These are phyloP conservation scores for Ophioninae sp. DNA, from an alignment of 2,888 invertebrate species.

Conservation along the genomic window DNA sequence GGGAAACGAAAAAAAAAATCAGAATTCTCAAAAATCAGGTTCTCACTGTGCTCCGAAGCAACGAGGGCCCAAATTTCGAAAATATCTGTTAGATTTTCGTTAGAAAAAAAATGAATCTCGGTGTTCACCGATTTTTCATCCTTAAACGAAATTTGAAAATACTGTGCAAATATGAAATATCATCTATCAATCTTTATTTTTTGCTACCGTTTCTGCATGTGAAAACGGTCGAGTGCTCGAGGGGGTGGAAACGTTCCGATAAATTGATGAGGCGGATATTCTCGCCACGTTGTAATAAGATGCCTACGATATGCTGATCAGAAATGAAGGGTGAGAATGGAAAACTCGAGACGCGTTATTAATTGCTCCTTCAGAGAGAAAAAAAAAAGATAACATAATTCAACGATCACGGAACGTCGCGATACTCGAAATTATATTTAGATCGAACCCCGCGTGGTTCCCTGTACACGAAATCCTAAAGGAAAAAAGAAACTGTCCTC, in stretches of 20 bases:
- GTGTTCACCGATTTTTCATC: background rate
- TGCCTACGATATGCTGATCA: conserved; percentile 72
- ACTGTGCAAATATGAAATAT: conserved; percentile 63
- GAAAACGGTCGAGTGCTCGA: conserved; percentile 72
- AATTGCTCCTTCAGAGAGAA: conserved; percentile 71
- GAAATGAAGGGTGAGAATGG: conserved; percentile 55
- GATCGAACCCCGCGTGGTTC: background rate
- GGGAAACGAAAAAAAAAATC: too few relatives aligned
- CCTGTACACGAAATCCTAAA: background rate
- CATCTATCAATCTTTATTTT: conserved; percentile 69
- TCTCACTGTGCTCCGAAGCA: background rate
- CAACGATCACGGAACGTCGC: conserved; percentile 53
- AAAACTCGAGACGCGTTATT: conserved; percentile 71
- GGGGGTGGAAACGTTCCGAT: conserved; percentile 67
- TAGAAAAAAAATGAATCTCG: background rate
- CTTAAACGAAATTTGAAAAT: conserved; percentile 17
- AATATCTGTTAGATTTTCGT: background rate
- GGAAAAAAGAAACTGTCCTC: background rate
- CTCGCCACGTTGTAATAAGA: conserved; percentile 71
- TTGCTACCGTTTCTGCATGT: conserved; percentile 68
- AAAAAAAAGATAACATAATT: conserved; percentile 41
- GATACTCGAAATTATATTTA: conserved; percentile 41
- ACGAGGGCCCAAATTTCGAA: background rate
- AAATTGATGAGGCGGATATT: conserved; percentile 72
- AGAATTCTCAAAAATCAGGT: too few relatives aligned